Evolutionary conservation across 2,113 vertebrate species (phyloP), one percentile per base, ranked within the genome.

Genomic region (Mobula hypostoma): DNA sequence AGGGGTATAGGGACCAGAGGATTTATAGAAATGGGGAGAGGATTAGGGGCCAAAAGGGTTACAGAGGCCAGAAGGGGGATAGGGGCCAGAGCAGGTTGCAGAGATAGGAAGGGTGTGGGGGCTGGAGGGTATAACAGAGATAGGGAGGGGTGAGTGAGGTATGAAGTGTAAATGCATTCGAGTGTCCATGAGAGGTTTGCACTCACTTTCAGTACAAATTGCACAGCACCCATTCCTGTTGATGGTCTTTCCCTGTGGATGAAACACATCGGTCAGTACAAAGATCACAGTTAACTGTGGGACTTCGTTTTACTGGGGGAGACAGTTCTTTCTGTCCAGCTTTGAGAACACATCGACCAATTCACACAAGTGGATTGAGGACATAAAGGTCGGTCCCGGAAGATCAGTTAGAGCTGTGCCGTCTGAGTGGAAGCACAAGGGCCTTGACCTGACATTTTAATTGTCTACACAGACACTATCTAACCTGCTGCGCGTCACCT

Each of bases 161-260:
- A 70, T 17, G 17, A 17, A 15, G 17, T 70, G 11, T 70, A 70
- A 70, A 11, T 14, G 68, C 9, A 2, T 70, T 70, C 21, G 21
- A 19, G 9, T 72, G 14, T 72, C 17, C 94, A 95, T 95, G 94
- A 48, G 95, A 95, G 91, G 78, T 95, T 98, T 97, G 97, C 97
- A 99, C 98, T 99, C 97, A 99, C 99, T 99, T 98, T 99, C 99
- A 97, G 98, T 99, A 97, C 99, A 99, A 96, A 99, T 98, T 70
- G 99, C 98, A 95, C 99, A 99, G 97, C 99, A 99, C 97, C 99
- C 98, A 95, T 99, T 99, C 95, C 98, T 97, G 97, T 99, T 99
- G 95, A 99, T 97, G 96, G 99, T 99, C 97, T 99, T 99, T 96
- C 99, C 99, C 99, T 99, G 97, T 93, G 94, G 95, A 95, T 95